Evolutionary conservation across 2,888 invertebrate genomes (phyloP).

Genomic region (Hirtodrosophila confusa): DNA sequence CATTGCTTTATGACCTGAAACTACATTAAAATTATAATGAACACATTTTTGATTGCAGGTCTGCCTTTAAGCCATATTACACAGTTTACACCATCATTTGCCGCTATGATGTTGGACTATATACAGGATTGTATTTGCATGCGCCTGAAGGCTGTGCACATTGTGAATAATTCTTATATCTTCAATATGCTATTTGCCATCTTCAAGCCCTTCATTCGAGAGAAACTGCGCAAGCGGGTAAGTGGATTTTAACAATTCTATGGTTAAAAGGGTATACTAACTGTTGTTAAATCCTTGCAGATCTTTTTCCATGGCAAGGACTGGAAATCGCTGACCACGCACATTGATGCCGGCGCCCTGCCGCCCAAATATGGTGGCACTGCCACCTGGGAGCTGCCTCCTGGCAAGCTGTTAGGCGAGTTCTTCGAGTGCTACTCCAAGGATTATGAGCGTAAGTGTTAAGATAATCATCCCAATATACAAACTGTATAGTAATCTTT

Average conservation of each 20-base stretch:
- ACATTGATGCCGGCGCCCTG: constrained; percentile 86
- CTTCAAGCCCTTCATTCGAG: constrained; percentile 94
- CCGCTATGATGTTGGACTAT: constrained; percentile 89
- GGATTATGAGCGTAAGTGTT: constrained; percentile 87
- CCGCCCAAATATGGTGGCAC: constrained; percentile 89
- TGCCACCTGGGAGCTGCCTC: constrained; percentile 85
- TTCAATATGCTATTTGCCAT: constrained; percentile 94
- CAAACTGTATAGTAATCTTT: background rate
- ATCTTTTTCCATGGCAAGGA: constrained; percentile 91
- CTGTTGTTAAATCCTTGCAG: constrained; percentile 66
- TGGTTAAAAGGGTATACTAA: no score
- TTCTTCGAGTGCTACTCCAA: constrained; percentile 88
- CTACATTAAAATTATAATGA: constrained; percentile 4
- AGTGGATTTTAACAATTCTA: constrained; percentile 62
- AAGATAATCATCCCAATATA: no score
- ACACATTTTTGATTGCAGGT: constrained; percentile 70
- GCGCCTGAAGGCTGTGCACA: constrained; percentile 93
- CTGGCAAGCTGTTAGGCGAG: constrained; percentile 88
- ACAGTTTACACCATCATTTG: constrained; percentile 92
- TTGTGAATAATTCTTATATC: constrained; percentile 93
- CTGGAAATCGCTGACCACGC: constrained; percentile 86
- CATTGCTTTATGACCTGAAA: constrained; percentile 9
- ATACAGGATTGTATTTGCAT: constrained; percentile 92
- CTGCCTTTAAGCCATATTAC: constrained; percentile 89
- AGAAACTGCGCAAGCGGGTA: constrained; percentile 91